Conservation (phyloP, 1,140 invertebrate species). For the Cardiocondyla obscurior region DNA sequence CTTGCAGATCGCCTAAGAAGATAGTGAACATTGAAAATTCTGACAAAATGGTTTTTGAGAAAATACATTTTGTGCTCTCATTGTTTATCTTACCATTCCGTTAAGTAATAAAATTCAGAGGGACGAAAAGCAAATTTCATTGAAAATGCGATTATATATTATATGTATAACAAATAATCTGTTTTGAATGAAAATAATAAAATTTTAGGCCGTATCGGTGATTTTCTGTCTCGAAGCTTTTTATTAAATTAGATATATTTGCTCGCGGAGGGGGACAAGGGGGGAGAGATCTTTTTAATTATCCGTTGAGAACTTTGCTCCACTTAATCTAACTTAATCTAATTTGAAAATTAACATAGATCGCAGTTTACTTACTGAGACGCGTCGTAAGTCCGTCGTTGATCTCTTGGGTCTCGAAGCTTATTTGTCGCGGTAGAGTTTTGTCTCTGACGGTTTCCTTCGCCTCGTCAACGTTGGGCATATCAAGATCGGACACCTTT, state of each 20-base stretch:
- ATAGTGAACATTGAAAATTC: conserved; percentile 20
- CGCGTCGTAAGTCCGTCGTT: not conserved
- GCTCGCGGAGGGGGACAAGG: no score
- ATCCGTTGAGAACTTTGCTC: not conserved
- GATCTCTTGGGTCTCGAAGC: not conserved
- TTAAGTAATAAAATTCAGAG: conserved; percentile 1
- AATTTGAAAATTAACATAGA: conserved; percentile 3
- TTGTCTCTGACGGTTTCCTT: conserved; percentile 65
- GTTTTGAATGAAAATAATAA: not conserved
- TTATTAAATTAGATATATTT: not conserved
- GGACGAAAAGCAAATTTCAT: not conserved
- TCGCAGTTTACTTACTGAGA: conserved; percentile 22
- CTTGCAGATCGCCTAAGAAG: not conserved
- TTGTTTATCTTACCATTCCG: conserved; percentile 14
- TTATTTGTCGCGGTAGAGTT: not conserved
- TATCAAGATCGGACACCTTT: conserved; percentile 73
- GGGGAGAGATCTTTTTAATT: not conserved
- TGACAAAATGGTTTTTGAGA: not conserved
- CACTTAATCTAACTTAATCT: conserved; percentile 5
- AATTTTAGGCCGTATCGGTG: not conserved
- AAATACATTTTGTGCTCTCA: not conserved
- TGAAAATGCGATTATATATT: not conserved
- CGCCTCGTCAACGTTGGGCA: conserved; percentile 75
- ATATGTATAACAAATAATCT: not conserved
- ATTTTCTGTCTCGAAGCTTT: not conserved